A percentile compares a stretch with the other conserved stretches of the same genome.
Conservation (phyloP, 1,140 invertebrate species). For the Bombus confusus region DNA sequence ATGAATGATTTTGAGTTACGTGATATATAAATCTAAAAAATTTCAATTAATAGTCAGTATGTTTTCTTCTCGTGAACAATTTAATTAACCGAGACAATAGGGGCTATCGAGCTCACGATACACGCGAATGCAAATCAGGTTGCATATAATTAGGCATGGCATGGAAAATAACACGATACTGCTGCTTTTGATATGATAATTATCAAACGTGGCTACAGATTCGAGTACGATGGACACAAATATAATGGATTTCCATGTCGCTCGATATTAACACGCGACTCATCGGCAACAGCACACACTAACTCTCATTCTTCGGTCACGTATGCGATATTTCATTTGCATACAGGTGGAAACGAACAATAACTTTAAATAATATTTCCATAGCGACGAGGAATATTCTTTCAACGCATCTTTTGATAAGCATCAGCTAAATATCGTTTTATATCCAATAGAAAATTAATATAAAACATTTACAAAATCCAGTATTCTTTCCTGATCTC, state of each 20-base stretch:
- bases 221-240: slow-evolving; percentile 2
- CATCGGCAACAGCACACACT: not conserved
- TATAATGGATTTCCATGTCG: slow-evolving; percentile 32
- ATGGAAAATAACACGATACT: slow-evolving; percentile 21
- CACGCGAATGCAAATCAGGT: slow-evolving; percentile 40
- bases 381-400: not conserved
- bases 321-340: slow-evolving; percentile 11
- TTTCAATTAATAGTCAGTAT: not conserved
- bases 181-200: slow-evolving; percentile 61
- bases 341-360: not conserved
- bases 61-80: not conserved
- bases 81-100: slow-evolving; percentile 35
- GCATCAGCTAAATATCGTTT: not conserved
- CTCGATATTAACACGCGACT: not conserved
- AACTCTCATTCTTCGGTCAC: slow-evolving; percentile 50
- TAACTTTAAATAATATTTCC: not conserved
- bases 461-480: not conserved
- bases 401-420: too few species aligned
- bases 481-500: not conserved
- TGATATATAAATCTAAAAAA: not conserved
- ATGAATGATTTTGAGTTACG: not conserved
- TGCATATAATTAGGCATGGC: slow-evolving; percentile 49
- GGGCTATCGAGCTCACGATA: slow-evolving; percentile 4
- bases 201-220: slow-evolving; percentile 36
- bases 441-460: not conserved